Evolutionary conservation across 2,888 invertebrate species (phyloP), one percentile per base, ranked within the genome.

Genomic region (Drosophila nigricruria): DNA sequence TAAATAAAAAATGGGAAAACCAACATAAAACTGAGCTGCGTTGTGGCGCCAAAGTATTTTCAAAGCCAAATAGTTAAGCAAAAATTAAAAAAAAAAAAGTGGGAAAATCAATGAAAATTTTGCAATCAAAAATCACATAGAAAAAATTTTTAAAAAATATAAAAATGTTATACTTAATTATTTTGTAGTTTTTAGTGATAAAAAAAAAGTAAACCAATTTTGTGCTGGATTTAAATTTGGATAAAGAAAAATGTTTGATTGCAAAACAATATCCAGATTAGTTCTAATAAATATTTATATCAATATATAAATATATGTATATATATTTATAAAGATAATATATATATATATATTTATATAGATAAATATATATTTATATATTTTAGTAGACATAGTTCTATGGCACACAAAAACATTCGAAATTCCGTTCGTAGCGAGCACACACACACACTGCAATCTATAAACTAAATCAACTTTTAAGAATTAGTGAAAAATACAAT

Each of bases 21-120:
- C 34, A 75, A 73, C 45, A 40, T n/a, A 34, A 66, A 82, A 85
- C 70, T 81, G 60, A 62, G 86, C 88, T 89, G 75, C 79, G 57
- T 73, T 76, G 79, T 77, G 73, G 77, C 79, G 82, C 83, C 82
- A 81, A 88, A 90, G 81, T 87, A 88, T 78, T 86, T 85, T 86
- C 79, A 88, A 90, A 90, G 91, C 90, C 90, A 90, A 90, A 90
- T 90, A 90, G 91, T 90, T 90, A 88, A 90, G 90, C 79, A 83
- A 70, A 79, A 47, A 47, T 47, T 5, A n/a, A 10, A 49, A 68
- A 18, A 34, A 32, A 34, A 20, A 40, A 20, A 67, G 43, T 61
- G 23, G 36, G 20, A 56, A 63, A 65, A 61, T 56, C 43, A 53
- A 59, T 65, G 30, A 50, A 63, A 61, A 57, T 54, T 52, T 43